Evolutionary conservation across 92 coral and sea anemone genomes (phyloP).

Genomic region (Actinernus sp.): DNA sequence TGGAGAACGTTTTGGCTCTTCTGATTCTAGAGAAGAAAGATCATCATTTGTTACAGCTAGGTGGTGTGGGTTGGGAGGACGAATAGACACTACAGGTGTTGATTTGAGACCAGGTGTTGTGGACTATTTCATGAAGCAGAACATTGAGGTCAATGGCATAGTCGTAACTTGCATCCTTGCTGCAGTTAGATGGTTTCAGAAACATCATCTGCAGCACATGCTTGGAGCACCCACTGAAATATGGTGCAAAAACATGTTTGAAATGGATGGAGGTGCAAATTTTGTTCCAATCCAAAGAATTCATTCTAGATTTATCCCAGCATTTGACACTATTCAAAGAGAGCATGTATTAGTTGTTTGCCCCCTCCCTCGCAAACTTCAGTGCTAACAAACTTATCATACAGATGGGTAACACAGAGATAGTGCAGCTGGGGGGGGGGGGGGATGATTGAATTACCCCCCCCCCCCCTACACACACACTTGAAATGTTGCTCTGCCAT

Average conservation of each 20-base stretch:
- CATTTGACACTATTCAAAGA: no score
- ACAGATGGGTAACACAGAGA: no score
- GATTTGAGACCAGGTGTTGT: conserved; percentile 73
- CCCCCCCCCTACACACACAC: no score
- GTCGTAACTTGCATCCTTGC: conserved; percentile 50
- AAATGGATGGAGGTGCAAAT: conserved; percentile 62
- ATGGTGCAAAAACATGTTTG: conserved; percentile 66
- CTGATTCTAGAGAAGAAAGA: conserved; percentile 8
- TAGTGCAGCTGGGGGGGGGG: no score
- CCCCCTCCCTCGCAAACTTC: not conserved
- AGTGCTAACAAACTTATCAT: not conserved
- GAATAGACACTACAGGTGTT: conserved; percentile 33
- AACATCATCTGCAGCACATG: conserved; percentile 25
- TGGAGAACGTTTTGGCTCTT: not conserved
- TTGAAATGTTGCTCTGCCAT: no score
- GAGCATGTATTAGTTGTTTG: conserved; percentile 2
- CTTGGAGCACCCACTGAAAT: conserved; percentile 60
- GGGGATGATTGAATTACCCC: no score
- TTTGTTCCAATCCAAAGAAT: conserved; percentile 71
- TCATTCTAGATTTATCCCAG: no score
- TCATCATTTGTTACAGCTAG: no score
- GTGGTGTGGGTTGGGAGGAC: no score
- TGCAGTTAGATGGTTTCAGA: conserved; percentile 55
- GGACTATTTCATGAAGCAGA: conserved; percentile 54
- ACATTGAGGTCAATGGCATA: conserved; percentile 27